Evolutionary conservation across 2,797 vertebrate species (phyloP), one percentile per base, ranked within the genome.

Genomic region (Sibirionetta formosa): DNA sequence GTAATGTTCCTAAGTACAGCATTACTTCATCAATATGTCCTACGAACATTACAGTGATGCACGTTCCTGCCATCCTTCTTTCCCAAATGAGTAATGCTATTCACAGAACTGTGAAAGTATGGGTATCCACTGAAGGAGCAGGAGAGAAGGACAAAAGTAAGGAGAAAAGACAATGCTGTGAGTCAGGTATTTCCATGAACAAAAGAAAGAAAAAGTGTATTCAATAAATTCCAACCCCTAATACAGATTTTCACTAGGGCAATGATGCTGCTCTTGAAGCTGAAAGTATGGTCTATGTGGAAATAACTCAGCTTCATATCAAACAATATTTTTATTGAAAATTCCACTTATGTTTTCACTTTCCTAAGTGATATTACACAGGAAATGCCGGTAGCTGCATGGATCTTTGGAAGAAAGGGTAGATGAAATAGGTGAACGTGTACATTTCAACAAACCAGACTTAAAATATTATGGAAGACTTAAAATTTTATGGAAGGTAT

Each of bases 321-420:
- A 89, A 94, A 90, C 48, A 93, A 81, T 6, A 86, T 82, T 94
- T 94, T 95, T 94, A 96, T 84, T 96, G 93, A 94, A 96, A 95
- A 97, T 97, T 96, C 91, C 96, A 94, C 78, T 96, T 92, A 90
- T 72, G 90, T 96, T 97, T 96, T 95, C 71, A 95, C 83, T 96
- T 95, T 94, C 26, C 68, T 90, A 95, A 93, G 75, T 90, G 94
- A 90, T 94, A 93, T 92, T 96, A 81, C 60, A 81, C 89, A 96
- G 95, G 94, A 97, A 97, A 96, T 93, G 91, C 75, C 35, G 0
- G 95, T 97, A 93, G 95, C 94, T 83, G 90, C 88, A 92, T 87
- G 72, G 83, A 84, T 88, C 92, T 97, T 88, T 88, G 78, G 85
- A 90, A 66, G 35, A 60, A 33, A 86, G 66, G 9, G 17, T 48